Percentiles rank a stretch among this genome's conserved stretches.
Conservation (phyloP, 2,797 vertebrate genomes). For the Tinamus major region DNA sequence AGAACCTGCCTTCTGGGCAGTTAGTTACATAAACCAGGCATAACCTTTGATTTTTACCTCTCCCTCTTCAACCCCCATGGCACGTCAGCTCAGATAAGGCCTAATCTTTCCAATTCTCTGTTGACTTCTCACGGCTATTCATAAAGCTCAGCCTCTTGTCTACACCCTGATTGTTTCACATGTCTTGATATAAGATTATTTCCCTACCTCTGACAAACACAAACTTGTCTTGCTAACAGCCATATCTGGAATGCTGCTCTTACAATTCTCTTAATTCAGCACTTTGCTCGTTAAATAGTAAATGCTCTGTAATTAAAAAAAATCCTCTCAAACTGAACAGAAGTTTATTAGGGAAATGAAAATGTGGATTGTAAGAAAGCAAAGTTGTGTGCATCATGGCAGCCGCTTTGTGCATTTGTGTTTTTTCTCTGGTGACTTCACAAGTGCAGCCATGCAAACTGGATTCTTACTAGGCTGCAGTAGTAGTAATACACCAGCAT, state of each 20-base stretch:
- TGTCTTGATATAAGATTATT: not conserved
- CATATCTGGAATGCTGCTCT: not conserved
- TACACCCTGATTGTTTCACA: not conserved
- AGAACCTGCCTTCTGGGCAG: not conserved
- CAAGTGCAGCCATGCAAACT: not conserved
- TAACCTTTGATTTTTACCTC: not conserved
- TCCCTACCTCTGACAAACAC: not conserved
- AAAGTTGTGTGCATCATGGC: not conserved
- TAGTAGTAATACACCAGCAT: not conserved
- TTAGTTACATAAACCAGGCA: not conserved
- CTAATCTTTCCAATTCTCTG: not conserved
- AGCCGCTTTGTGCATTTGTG: not conserved
- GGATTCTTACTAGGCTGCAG: not conserved
- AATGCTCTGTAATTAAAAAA: not conserved
- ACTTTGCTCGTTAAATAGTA: not conserved
- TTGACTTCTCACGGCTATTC: not conserved
- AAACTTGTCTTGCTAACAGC: not conserved
- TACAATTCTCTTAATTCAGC: not conserved
- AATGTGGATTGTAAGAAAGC: not conserved
- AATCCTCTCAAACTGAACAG: not conserved
- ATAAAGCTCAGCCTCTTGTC: not conserved
- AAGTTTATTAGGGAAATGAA: not conserved
- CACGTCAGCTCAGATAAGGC: not conserved
- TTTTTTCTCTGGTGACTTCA: not conserved
- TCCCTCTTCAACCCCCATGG: not conserved